These are phyloP conservation scores for Lepidonotus clava DNA, from an alignment of 2,888 invertebrate genomes.

Conservation along the genomic window DNA sequence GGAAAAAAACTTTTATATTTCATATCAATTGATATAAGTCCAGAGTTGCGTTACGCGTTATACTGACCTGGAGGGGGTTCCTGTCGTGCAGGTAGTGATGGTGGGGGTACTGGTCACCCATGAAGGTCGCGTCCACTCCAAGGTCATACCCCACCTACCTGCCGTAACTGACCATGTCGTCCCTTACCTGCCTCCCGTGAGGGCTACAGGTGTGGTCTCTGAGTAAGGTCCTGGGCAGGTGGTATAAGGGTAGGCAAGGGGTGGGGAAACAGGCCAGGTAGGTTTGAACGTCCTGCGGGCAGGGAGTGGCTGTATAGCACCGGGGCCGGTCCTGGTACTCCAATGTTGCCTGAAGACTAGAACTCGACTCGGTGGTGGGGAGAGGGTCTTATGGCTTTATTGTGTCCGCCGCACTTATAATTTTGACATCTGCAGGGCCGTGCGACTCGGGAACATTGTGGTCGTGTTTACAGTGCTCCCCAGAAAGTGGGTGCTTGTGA, in stretches of 20 bases:
- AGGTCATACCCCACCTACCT: neutral
- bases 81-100: neutral
- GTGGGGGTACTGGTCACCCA: neutral
- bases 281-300: neutral
- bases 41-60: too few relatives aligned
- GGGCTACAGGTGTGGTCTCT: too few relatives aligned
- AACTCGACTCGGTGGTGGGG: neutral
- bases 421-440: constrained; percentile 42
- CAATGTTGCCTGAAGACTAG: neutral
- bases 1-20: too few relatives aligned
- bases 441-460: neutral
- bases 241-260: neutral
- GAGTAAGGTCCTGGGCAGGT: neutral
- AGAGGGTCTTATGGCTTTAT: constrained; percentile 42
- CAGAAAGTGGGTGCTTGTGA: neutral
- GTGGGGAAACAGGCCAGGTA: neutral
- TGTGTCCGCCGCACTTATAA: constrained; percentile 39
- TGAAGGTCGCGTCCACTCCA: neutral
- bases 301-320: too few relatives aligned
- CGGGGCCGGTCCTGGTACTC: neutral
- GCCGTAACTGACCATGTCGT: neutral
- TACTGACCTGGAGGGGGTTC: neutral
- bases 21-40: too few relatives aligned
- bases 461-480: neutral
- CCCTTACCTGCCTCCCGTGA: neutral